Percentiles rank a stretch among this genome's conserved stretches.
These are phyloP conservation scores for Campylomormyrus tamandua DNA, from an alignment of 2,113 vertebrate species.

Conservation along the genomic window DNA sequence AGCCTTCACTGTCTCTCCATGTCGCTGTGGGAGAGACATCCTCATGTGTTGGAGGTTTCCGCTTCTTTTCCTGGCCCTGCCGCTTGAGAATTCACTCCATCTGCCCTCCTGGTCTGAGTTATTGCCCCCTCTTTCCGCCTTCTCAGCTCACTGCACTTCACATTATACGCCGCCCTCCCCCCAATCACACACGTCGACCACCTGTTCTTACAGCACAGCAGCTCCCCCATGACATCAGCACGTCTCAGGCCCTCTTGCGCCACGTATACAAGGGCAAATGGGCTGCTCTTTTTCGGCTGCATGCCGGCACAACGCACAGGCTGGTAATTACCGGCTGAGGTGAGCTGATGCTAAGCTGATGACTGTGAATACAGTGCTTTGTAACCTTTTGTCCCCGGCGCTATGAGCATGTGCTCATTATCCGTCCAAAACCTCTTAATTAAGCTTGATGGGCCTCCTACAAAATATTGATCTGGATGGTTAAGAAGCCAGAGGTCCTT, in stretches of 20 bases:
- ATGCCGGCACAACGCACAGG: not conserved
- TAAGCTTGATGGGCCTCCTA: not conserved
- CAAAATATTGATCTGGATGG: slow-evolving; percentile 4
- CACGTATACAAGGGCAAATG: not conserved
- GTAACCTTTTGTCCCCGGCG: not conserved
- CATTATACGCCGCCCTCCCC: not conserved
- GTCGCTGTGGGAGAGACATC: not conserved
- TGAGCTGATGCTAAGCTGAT: not conserved
- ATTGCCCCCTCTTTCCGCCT: not conserved
- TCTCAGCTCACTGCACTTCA: not conserved
- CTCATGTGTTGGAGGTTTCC: not conserved
- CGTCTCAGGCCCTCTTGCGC: not conserved
- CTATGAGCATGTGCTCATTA: not conserved
- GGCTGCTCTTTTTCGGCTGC: not conserved
- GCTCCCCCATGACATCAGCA: not conserved
- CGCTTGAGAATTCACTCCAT: not conserved
- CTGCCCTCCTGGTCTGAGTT: not conserved
- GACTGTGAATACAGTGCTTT: not conserved
- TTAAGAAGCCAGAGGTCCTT: slow-evolving; percentile 3
- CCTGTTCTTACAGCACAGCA: not conserved
- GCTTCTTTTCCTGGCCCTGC: not conserved
- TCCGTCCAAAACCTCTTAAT: not conserved
- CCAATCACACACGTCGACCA: not conserved
- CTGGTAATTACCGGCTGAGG: not conserved
- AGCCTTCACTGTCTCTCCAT: not conserved